phyloP scores from a whole-genome alignment of 2,113 vertebrate genomes.

The Pica pica region DNA sequence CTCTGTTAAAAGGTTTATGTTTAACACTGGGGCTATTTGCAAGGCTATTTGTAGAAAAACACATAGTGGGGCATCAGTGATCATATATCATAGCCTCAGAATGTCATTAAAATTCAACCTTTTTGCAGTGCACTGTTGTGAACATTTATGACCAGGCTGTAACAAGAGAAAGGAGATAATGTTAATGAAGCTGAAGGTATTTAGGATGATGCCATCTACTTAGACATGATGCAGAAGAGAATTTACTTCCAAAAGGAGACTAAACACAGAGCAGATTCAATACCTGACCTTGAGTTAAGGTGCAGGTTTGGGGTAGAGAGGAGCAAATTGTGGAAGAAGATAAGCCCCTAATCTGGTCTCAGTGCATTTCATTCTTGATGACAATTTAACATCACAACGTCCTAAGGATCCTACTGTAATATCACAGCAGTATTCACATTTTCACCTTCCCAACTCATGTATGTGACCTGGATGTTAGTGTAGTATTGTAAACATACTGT shows the following conservation, averaged over 20 bases:
- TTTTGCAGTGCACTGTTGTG: slow-evolving; percentile 51
- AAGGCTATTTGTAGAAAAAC: slow-evolving; percentile 39
- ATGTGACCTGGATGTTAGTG: not conserved
- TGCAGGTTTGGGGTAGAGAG: not conserved
- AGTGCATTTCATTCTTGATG: not conserved
- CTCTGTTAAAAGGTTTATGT: slow-evolving; percentile 31
- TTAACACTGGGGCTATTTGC: slow-evolving; percentile 24
- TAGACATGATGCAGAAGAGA: slow-evolving; percentile 10
- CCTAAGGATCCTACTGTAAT: not conserved
- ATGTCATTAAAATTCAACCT: slow-evolving; percentile 38
- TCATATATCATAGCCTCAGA: slow-evolving; percentile 30
- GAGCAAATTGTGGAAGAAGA: not conserved
- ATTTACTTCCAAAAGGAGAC: slow-evolving; percentile 37
- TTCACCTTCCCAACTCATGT: not conserved
- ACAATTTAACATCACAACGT: not conserved
- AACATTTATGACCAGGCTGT: slow-evolving; percentile 65
- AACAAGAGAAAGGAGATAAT: slow-evolving; percentile 56
- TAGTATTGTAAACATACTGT: not conserved
- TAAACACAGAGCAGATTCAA: slow-evolving; percentile 3
- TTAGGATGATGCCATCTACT: slow-evolving; percentile 50
- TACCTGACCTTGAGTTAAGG: not conserved
- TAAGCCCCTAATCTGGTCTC: not conserved
- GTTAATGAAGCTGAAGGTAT: slow-evolving; percentile 56
- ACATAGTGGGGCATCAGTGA: slow-evolving; percentile 5
- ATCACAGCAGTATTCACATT: not conserved